These are phyloP conservation scores for Pasiphila rectangulata DNA, from an alignment of 2,888 invertebrate species.

Conservation along the genomic window DNA sequence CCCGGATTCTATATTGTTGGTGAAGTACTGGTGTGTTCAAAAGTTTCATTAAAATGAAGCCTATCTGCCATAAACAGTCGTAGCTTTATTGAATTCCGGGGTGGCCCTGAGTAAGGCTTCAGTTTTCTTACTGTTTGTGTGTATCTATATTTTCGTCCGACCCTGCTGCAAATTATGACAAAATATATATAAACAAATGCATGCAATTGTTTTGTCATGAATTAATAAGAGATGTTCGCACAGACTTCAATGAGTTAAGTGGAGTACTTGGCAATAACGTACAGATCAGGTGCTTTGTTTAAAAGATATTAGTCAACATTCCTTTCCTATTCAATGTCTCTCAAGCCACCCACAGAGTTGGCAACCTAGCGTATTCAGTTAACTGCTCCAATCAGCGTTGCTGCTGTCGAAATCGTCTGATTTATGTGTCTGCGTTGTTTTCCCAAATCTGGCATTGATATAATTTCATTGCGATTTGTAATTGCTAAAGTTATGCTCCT, in stretches of 20 bases:
- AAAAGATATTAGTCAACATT: not conserved
- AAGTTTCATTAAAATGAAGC: not conserved
- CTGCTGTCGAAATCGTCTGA: constrained; percentile 59
- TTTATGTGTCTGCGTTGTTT: constrained; percentile 69
- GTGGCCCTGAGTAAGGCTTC: too few species aligned
- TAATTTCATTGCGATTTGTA: constrained; percentile 14
- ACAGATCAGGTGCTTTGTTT: not conserved
- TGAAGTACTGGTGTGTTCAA: too few species aligned
- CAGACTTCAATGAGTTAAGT: not conserved
- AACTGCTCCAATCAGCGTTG: constrained; percentile 58
- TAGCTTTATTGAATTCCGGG: too few species aligned
- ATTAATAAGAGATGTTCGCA: too few species aligned
- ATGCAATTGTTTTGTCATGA: too few species aligned
- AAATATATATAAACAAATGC: too few species aligned
- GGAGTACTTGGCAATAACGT: not conserved
- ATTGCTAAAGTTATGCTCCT: constrained; percentile 14
- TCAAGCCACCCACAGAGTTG: constrained; percentile 30
- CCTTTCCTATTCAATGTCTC: constrained; percentile 14
- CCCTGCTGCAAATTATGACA: too few species aligned
- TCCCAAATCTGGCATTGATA: constrained; percentile 22
- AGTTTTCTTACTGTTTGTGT: too few species aligned
- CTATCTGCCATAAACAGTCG: too few species aligned
- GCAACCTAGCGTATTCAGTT: constrained; percentile 41
- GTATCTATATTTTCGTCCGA: too few species aligned
- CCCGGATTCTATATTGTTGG: not conserved